A percentile compares a stretch with the other conserved stretches of the same genome.
These are phyloP conservation scores for Prolemur simus DNA, from an alignment of 2,113 vertebrate genomes.

Conservation along the genomic window DNA sequence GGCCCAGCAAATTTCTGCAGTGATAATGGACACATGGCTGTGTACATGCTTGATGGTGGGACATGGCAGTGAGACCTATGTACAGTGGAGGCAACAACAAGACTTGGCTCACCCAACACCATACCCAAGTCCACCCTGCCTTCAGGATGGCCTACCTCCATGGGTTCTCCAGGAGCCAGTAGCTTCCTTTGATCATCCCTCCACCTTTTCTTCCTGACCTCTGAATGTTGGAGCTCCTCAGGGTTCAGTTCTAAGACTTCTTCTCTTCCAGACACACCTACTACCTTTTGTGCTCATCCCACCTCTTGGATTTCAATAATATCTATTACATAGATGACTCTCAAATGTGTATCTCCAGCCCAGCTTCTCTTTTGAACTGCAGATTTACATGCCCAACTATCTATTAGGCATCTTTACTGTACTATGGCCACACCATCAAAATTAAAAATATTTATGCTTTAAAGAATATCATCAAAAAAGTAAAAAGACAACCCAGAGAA, in stretches of 20 bases:
- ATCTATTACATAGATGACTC: not conserved
- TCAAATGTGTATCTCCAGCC: not conserved
- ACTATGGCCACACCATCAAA: conserved; percentile 13
- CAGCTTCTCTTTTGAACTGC: not conserved
- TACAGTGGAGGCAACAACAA: not conserved
- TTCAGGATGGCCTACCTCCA: not conserved
- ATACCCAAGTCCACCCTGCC: not conserved
- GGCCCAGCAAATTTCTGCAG: not conserved
- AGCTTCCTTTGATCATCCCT: not conserved
- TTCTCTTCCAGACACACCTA: not conserved
- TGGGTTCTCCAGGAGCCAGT: not conserved
- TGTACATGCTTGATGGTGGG: not conserved
- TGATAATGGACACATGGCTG: rapidly evolving
- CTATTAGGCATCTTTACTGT: not conserved
- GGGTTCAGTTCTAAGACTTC: not conserved
- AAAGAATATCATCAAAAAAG: not conserved
- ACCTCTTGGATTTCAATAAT: not conserved
- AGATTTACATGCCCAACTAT: not conserved
- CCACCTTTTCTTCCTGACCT: not conserved
- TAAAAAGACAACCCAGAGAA: not conserved
- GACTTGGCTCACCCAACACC: not conserved
- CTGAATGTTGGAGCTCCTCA: not conserved
- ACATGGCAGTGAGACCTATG: not conserved
- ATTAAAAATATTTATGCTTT: not conserved
- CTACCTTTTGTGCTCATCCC: not conserved